phyloP scores from a whole-genome alignment of 2,113 vertebrate species.

The Trogon surrucura region DNA sequence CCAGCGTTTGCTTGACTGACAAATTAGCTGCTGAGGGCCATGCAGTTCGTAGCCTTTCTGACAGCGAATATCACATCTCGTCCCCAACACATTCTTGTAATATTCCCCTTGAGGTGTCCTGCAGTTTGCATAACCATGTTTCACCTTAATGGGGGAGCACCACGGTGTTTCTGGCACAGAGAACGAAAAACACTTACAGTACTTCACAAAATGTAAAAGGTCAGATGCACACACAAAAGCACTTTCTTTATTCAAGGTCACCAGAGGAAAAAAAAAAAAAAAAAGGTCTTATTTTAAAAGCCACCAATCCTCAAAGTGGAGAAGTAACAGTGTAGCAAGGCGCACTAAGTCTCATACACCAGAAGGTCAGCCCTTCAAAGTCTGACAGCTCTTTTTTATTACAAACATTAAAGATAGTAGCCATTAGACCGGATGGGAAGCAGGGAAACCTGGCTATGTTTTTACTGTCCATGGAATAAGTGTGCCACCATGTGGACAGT shows the following conservation, averaged over 20 bases:
- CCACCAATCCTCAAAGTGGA: neutral
- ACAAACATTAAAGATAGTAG: neutral
- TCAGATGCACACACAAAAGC: neutral
- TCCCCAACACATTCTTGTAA: slow-evolving; percentile 89
- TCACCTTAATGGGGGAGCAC: slow-evolving; percentile 96
- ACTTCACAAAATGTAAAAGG: neutral
- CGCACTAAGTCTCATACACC: neutral
- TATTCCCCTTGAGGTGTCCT: slow-evolving; percentile 86
- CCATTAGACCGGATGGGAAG: neutral
- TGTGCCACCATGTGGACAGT: slow-evolving; percentile 71
- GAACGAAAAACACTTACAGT: slow-evolving; percentile 16
- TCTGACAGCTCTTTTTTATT: neutral
- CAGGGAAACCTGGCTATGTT: fast-evolving
- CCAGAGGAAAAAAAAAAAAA: neutral
- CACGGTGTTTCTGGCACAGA: slow-evolving; percentile 85
- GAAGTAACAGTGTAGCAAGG: neutral
- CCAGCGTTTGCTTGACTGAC: slow-evolving; percentile 93
- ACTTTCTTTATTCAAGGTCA: neutral
- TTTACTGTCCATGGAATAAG: slow-evolving; percentile 7
- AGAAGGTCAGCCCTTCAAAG: neutral
- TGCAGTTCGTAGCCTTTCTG: slow-evolving; percentile 90
- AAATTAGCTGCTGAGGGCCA: slow-evolving; percentile 87
- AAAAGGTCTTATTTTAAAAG: neutral
- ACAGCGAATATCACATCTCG: slow-evolving; percentile 92
- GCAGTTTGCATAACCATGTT: slow-evolving; percentile 91